A percentile compares a stretch with the other conserved stretches of the same genome.
Conservation (phyloP, 2,797 vertebrate genomes). For the Melanotaenia boesemani region DNA sequence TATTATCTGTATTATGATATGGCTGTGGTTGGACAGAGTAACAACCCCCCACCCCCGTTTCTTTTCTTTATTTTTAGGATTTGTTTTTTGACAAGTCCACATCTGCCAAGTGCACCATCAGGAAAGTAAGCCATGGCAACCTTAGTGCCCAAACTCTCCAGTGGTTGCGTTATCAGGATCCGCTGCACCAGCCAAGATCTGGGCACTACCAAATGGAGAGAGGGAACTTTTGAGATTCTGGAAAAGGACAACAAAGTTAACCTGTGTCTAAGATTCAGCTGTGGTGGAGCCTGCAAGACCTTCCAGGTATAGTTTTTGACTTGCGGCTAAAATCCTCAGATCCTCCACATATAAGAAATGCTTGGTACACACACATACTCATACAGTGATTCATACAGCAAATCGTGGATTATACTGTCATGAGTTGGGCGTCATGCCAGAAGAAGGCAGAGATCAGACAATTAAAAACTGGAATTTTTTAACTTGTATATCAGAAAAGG, state of each 20-base stretch:
- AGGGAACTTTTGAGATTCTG: conserved; percentile 95
- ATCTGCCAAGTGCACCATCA: conserved; percentile 41
- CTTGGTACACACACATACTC: too few relatives aligned
- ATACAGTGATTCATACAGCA: too few relatives aligned
- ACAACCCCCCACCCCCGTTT: background rate
- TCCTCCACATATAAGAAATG: too few relatives aligned
- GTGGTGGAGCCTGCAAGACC: conserved; percentile 87
- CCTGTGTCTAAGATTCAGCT: conserved; percentile 90
- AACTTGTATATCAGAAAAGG: too few relatives aligned
- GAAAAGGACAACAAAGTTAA: conserved; percentile 96
- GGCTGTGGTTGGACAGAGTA: background rate
- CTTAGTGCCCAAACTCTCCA: conserved; percentile 89
- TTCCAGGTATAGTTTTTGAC: conserved; percentile 87
- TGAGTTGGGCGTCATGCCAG: too few relatives aligned
- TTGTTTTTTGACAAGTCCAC: conserved; percentile 58
- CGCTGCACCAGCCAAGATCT: conserved; percentile 89
- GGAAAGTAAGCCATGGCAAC: conserved; percentile 79
- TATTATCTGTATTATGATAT: too few relatives aligned
- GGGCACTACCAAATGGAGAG: conserved; percentile 95
- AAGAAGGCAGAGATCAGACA: too few relatives aligned
- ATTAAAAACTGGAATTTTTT: too few relatives aligned
- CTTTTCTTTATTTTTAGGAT: conserved; percentile 30
- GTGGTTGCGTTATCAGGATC: conserved; percentile 84
- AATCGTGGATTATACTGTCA: too few relatives aligned
- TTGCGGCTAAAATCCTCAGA: too few relatives aligned